Percentiles rank a stretch among this genome's conserved stretches.
These are phyloP conservation scores for Metellina segmentata DNA, from an alignment of 2,888 invertebrate species.

Conservation along the genomic window DNA sequence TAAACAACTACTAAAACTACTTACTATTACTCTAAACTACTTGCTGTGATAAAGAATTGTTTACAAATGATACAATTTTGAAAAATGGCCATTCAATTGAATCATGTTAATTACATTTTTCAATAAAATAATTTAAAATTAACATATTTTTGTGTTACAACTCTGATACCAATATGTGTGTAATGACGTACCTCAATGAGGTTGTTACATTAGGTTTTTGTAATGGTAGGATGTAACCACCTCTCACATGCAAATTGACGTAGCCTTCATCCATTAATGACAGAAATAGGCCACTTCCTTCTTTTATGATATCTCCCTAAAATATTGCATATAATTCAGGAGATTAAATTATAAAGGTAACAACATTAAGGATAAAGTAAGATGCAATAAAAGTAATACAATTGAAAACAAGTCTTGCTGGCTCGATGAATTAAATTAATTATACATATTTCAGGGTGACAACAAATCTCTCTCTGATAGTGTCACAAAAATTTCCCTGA, in stretches of 20 bases:
- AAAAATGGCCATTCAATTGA: background rate
- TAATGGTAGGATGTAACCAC: constrained; percentile 87
- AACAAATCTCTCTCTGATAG: too few relatives aligned
- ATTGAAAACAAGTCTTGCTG: too few relatives aligned
- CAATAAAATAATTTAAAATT: background rate
- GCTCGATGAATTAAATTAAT: too few relatives aligned
- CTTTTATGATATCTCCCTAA: constrained; percentile 67
- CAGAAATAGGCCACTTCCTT: constrained; percentile 78
- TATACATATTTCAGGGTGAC: too few relatives aligned
- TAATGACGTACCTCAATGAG: constrained; percentile 79
- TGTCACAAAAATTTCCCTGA: too few relatives aligned
- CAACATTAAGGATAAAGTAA: too few relatives aligned
- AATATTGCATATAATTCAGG: background rate
- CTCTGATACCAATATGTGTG: background rate
- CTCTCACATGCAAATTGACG: constrained; percentile 86
- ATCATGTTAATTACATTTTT: background rate
- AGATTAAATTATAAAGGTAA: too few relatives aligned
- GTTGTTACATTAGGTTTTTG: constrained; percentile 87
- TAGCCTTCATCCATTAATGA: constrained; percentile 84
- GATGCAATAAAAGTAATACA: too few relatives aligned
- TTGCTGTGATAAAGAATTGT: background rate
- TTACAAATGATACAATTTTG: too few relatives aligned
- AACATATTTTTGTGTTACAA: background rate
- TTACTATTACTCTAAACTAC: background rate
- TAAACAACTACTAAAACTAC: too few relatives aligned